A percentile compares a stretch with the other conserved stretches of the same genome.
These are phyloP conservation scores for Pheosia gnoma DNA, from an alignment of 2,888 invertebrate species.

Conservation along the genomic window DNA sequence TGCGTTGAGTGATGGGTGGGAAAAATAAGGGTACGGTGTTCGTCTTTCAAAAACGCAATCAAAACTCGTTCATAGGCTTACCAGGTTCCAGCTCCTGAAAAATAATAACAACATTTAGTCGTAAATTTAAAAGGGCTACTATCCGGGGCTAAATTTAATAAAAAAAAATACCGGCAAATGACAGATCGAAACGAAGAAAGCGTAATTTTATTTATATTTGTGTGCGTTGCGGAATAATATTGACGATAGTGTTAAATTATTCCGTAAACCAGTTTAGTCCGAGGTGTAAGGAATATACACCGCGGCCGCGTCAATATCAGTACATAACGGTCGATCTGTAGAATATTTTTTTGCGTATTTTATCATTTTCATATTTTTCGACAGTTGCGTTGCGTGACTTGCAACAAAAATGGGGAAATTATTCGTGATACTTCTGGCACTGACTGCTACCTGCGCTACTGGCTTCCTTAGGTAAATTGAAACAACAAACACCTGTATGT, in stretches of 20 bases:
- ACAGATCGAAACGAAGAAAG: too few species aligned
- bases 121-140: too few species aligned
- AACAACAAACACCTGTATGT: neutral
- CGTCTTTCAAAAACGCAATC: too few species aligned
- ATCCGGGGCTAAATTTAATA: too few species aligned
- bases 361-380: neutral
- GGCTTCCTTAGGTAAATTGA: constrained; percentile 58
- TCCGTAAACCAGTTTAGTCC: neutral
- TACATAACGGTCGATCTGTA: neutral
- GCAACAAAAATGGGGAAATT: constrained; percentile 60
- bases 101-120: too few species aligned
- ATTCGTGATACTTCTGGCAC: constrained; percentile 54
- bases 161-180: too few species aligned
- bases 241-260: too few species aligned
- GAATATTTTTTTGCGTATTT: neutral
- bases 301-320: neutral
- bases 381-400: constrained; percentile 44
- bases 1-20: too few species aligned
- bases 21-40: too few species aligned
- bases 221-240: neutral
- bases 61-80: too few species aligned
- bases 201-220: neutral
- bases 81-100: too few species aligned
- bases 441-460: constrained; percentile 54
- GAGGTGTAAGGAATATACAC: neutral